phyloP scores from a whole-genome alignment of 2,797 vertebrate genomes.

The Semotilus atromaculatus region DNA sequence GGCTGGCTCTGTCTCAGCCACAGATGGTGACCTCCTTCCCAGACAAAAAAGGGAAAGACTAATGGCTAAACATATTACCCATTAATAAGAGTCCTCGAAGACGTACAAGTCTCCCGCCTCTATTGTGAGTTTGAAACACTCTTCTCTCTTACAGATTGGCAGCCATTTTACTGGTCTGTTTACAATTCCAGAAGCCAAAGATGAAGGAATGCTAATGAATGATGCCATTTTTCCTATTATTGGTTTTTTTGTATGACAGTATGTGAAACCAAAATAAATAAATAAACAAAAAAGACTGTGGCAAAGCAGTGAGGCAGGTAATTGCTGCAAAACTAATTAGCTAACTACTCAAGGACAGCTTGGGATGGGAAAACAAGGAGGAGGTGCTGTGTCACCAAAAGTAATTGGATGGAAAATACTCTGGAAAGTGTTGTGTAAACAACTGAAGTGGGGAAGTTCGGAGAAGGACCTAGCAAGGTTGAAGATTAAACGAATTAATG shows the following conservation, averaged over 20 bases:
- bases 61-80: conserved; percentile 47
- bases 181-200: conserved; percentile 41
- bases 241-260: conserved; percentile 60
- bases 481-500: conserved; percentile 69
- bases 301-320: conserved; percentile 74
- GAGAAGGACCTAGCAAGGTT: conserved; percentile 61
- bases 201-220: conserved; percentile 51
- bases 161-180: conserved; percentile 51
- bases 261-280: conserved; percentile 51
- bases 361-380: conserved; percentile 58
- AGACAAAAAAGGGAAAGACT: conserved; percentile 40
- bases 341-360: conserved; percentile 73
- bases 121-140: conserved; percentile 27
- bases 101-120: not conserved
- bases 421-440: conserved; percentile 65
- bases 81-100: conserved; percentile 51
- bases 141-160: conserved; percentile 8
- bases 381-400: conserved; percentile 61
- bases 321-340: conserved; percentile 78
- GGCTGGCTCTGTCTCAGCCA: conserved; percentile 64
- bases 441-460: conserved; percentile 50
- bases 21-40: conserved; percentile 73
- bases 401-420: conserved; percentile 70
- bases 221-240: conserved; percentile 41
- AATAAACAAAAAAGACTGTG: conserved; percentile 56